Base-by-base conservation (phyloP, 1,140 invertebrate genomes). In the Spodoptera frugiperda region DNA sequence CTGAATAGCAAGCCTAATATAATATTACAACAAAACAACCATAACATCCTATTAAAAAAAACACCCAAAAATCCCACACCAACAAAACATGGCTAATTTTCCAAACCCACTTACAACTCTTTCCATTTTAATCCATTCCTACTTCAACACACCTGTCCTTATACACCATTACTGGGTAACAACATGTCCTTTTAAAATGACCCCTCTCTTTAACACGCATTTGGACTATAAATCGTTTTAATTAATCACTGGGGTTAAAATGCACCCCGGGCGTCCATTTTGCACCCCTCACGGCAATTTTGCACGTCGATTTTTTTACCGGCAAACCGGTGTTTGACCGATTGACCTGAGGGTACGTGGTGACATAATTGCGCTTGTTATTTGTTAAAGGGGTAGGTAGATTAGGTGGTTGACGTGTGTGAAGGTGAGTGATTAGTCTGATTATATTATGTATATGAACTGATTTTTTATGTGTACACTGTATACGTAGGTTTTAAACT, bases 211-310 rank as follows among this genome's bases (percentile, higher is more conserved):
- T 61, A 61, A 61, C 12, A 14, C 54, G 25, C 54, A 57, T 39
- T 30, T 30, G 2, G n/a, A n/a, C 57, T 15, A 61, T 61, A 61
- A 61, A 61, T 61, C 57, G 25, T 61, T 61, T 51, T 61, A 39
- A 61, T 61, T 61, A 61, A 61, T 44, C 57, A 39, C 57, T 15
- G 57, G 57, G 57, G 57, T 61, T 39, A 25, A 15, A 33, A 39
- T 39, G 57, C 57, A 61, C 14, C 57, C 57, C 57, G 15, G 21
- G 30, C 25, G 21, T 57, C 21, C 21, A 30, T 57, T 30, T 30
- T 25, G 54, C 25, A 61, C 14, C 57, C 57, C 57, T 61, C 12
- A 14, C 14, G 54, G 21, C 54, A 11, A 30, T 57, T 30, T 30
- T 25, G 54, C 25, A 39, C 33, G 33, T 39, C 0, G 33, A 39